Conservation (phyloP, 2,797 vertebrate species). For the Neosilurus mollespiculum region DNA sequence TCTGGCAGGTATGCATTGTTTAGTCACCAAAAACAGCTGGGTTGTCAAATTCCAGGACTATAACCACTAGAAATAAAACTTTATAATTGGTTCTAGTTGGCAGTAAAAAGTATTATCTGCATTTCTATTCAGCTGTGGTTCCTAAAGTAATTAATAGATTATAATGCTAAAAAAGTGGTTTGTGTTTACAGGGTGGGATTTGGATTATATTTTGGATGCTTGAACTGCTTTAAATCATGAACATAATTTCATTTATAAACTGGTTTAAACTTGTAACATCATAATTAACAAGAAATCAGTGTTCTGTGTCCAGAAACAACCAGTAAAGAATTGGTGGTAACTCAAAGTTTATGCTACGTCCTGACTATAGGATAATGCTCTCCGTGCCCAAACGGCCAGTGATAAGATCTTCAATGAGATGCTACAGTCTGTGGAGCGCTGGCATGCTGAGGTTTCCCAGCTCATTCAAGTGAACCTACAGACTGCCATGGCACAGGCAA, state of each 20-base stretch:
- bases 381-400: slow-evolving; percentile 72
- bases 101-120: background rate
- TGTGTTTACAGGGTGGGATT: background rate
- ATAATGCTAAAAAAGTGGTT: background rate
- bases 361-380: slow-evolving; percentile 65
- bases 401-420: slow-evolving; percentile 79
- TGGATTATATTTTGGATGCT: background rate
- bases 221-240: background rate
- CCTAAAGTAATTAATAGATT: background rate
- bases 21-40: background rate
- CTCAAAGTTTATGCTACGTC: background rate
- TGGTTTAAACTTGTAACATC: background rate
- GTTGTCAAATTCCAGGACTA: background rate
- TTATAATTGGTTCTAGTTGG: background rate
- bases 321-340: background rate
- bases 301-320: background rate
- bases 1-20: background rate
- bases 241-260: background rate
- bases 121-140: background rate
- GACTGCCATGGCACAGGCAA: slow-evolving; percentile 67
- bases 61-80: background rate
- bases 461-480: slow-evolving; percentile 77
- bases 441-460: slow-evolving; percentile 76
- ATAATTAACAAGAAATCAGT: background rate
- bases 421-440: slow-evolving; percentile 77